These are phyloP conservation scores for Eolophus roseicapilla DNA, from an alignment of 2,113 vertebrate species.

Conservation along the genomic window DNA sequence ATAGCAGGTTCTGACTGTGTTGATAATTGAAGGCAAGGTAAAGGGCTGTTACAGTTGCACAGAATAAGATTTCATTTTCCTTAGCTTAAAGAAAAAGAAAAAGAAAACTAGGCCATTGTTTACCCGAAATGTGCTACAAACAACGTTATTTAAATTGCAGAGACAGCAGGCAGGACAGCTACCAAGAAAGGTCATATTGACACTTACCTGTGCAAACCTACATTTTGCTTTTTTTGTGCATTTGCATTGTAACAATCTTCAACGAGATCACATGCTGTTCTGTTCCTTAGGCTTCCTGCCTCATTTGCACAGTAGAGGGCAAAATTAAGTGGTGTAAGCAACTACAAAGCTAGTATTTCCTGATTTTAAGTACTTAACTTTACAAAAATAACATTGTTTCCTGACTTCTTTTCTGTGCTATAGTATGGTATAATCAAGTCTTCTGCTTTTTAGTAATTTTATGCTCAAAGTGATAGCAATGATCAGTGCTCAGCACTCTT, in stretches of 20 bases:
- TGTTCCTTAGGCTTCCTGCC: neutral
- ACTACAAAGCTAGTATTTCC: conserved; percentile 1
- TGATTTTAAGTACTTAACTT: neutral
- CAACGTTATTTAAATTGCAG: neutral
- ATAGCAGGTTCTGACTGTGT: neutral
- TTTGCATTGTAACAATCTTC: neutral
- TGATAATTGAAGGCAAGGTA: neutral
- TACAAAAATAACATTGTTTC: neutral
- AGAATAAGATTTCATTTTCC: neutral
- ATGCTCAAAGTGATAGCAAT: neutral
- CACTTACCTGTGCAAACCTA: neutral
- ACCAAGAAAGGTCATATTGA: neutral
- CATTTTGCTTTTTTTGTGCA: neutral
- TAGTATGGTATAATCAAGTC: neutral
- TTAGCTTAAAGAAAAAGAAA: neutral
- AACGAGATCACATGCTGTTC: neutral
- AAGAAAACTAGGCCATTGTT: neutral
- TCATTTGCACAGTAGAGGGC: neutral
- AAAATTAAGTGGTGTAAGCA: conserved; percentile 18
- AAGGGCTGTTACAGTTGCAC: neutral
- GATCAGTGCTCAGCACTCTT: neutral
- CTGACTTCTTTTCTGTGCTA: neutral
- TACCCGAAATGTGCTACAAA: neutral
- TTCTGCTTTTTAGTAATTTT: neutral
- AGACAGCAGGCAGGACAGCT: neutral